Evolutionary conservation across 2,113 vertebrate species (phyloP).

Genomic region (Oreamnos americanus): DNA sequence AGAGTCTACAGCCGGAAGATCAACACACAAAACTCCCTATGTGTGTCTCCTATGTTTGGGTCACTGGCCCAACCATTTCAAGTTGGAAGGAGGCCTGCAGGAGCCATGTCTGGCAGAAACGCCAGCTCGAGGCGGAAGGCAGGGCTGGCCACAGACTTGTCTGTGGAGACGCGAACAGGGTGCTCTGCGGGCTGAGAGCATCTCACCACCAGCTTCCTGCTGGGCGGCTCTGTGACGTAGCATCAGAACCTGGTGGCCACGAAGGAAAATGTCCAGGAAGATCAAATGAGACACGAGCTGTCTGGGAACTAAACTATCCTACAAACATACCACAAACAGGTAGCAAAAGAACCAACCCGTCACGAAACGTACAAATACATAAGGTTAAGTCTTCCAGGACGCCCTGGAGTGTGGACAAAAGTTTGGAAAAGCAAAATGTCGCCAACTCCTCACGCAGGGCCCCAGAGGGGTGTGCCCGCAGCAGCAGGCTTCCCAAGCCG

Average conservation of each 20-base stretch:
- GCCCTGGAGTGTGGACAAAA: conserved; percentile 68
- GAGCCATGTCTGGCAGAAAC: background rate
- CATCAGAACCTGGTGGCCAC: conserved; percentile 25
- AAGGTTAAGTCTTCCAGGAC: conserved; percentile 77
- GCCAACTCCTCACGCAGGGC: conserved; percentile 61
- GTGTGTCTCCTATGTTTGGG: background rate
- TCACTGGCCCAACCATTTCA: background rate
- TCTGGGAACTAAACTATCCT: conserved; percentile 81
- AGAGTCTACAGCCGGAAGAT: background rate
- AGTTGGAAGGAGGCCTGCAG: background rate
- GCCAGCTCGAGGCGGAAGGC: background rate
- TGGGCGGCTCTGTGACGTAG: background rate
- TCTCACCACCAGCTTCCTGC: background rate
- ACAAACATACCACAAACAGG: conserved; percentile 85
- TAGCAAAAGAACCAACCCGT: conserved; percentile 83
- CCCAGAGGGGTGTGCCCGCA: conserved; percentile 18
- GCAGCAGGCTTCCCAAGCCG: background rate
- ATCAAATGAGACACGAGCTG: conserved; percentile 77
- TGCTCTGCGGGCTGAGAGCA: background rate
- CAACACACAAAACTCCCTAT: background rate
- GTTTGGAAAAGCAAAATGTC: conserved; percentile 71
- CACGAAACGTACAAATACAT: conserved; percentile 82
- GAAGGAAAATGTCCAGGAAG: conserved; percentile 63
- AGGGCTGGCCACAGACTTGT: background rate
- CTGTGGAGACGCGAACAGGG: background rate